Conservation (phyloP, 2,113 vertebrate genomes). For the Ammodytes dubius region DNA sequence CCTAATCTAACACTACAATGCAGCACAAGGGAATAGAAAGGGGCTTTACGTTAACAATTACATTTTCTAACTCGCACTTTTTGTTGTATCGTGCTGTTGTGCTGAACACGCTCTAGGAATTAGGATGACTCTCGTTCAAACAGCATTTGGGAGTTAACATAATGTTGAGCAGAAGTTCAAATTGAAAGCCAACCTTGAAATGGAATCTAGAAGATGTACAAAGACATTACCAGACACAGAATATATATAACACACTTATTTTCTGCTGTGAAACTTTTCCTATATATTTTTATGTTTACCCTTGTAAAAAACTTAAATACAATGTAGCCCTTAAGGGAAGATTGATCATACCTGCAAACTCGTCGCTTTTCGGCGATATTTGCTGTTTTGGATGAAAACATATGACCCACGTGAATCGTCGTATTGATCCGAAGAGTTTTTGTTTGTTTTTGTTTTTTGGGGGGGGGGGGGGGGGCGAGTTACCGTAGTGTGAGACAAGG, state of each 20-base stretch:
- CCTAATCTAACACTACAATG: slow-evolving; percentile 42
- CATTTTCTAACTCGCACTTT: slow-evolving; percentile 5
- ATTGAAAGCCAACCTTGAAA: slow-evolving; percentile 25
- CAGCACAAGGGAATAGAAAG: slow-evolving; percentile 34
- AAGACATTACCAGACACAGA: not conserved
- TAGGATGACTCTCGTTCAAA: not conserved
- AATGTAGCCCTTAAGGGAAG: not conserved
- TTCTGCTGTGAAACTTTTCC: too few species aligned
- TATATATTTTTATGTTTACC: not conserved
- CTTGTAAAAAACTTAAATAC: not conserved
- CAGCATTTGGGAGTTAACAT: slow-evolving; percentile 2
- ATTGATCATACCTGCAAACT: not conserved
- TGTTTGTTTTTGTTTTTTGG: too few species aligned
- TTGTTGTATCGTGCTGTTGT: slow-evolving; percentile 26
- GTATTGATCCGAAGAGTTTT: too few species aligned
- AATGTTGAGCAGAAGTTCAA: slow-evolving; percentile 23
- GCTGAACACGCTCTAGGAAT: slow-evolving; percentile 9
- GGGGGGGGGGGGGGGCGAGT: too few species aligned
- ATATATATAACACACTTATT: not conserved
- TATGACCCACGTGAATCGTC: too few species aligned
- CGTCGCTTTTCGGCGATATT: not conserved
- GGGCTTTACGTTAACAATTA: slow-evolving; percentile 38
- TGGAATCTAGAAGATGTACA: not conserved
- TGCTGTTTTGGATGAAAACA: too few species aligned
- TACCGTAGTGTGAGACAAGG: too few species aligned